Percentiles rank a stretch among this genome's conserved stretches.
Evolutionary conservation across 2,113 vertebrate species (phyloP).

Genomic region (Labeo rohita): DNA sequence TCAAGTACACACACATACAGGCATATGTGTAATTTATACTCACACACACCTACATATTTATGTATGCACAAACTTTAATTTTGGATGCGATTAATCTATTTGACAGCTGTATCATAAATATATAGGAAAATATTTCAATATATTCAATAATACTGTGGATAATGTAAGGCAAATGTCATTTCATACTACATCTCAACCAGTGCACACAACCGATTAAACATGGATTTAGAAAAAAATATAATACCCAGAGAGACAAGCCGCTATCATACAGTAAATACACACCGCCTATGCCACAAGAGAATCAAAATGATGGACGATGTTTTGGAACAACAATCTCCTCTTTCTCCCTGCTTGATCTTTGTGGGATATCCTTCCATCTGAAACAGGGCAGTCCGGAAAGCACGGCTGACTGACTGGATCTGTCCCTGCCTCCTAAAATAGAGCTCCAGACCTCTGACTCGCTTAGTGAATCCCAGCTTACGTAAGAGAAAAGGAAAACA

Average conservation of each 20-base stretch:
- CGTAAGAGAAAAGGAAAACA: conserved; percentile 32
- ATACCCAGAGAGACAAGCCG: background rate
- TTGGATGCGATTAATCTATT: too few relatives aligned
- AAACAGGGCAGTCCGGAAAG: background rate
- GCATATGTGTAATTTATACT: too few relatives aligned
- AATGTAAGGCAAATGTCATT: background rate
- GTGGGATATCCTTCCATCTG: conserved; percentile 12
- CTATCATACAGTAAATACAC: background rate
- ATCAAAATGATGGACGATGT: conserved; percentile 49
- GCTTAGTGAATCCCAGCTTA: conserved; percentile 40
- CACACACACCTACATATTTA: too few relatives aligned
- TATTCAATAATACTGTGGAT: background rate
- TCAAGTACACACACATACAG: too few relatives aligned
- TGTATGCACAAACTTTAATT: too few relatives aligned
- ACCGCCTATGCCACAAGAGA: conserved; percentile 14
- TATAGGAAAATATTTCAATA: too few relatives aligned
- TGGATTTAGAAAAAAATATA: background rate
- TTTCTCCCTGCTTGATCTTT: background rate
- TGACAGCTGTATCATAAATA: too few relatives aligned
- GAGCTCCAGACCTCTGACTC: conserved; percentile 43
- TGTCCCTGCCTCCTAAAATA: conserved; percentile 46
- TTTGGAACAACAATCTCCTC: conserved; percentile 37
- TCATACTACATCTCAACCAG: background rate
- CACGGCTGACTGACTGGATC: conserved; percentile 30
- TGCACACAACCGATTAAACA: background rate